These are phyloP conservation scores for Streblospio benedicti DNA, from an alignment of 1,140 invertebrate species.

Conservation along the genomic window DNA sequence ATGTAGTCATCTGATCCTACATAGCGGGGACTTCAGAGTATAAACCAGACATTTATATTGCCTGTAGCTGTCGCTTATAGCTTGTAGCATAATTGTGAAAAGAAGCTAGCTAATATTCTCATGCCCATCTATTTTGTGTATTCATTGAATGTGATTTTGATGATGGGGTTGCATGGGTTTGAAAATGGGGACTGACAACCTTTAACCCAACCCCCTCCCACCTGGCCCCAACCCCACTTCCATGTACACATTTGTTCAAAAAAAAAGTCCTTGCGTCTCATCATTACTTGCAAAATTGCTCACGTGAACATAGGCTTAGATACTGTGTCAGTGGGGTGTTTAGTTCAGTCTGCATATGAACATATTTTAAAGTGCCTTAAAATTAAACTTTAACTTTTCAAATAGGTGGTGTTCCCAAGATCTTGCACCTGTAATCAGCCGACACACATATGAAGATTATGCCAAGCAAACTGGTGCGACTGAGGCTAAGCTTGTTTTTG, in stretches of 20 bases:
- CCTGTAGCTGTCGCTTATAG: no score
- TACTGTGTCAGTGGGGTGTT: not conserved
- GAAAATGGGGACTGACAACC: no score
- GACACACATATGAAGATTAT: not conserved
- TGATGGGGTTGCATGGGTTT: no score
- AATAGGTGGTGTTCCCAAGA: constrained; percentile 31
- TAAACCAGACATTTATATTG: no score
- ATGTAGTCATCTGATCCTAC: no score
- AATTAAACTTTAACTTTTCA: not conserved
- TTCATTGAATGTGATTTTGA: no score
- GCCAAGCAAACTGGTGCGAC: not conserved
- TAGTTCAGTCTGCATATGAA: not conserved
- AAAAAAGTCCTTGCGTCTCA: not conserved
- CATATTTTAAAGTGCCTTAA: not conserved
- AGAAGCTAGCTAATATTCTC: no score
- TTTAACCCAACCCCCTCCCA: no score
- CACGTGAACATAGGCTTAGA: not conserved
- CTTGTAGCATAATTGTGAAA: no score
- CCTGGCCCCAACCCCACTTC: no score
- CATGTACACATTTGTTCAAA: not conserved
- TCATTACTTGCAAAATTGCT: not conserved
- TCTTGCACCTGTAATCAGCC: constrained; percentile 18
- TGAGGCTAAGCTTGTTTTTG: constrained; percentile 21
- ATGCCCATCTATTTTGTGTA: no score
- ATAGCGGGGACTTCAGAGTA: no score